Base-by-base conservation (phyloP, 1,140 invertebrate genomes). In the Drosophila micromelanica region DNA sequence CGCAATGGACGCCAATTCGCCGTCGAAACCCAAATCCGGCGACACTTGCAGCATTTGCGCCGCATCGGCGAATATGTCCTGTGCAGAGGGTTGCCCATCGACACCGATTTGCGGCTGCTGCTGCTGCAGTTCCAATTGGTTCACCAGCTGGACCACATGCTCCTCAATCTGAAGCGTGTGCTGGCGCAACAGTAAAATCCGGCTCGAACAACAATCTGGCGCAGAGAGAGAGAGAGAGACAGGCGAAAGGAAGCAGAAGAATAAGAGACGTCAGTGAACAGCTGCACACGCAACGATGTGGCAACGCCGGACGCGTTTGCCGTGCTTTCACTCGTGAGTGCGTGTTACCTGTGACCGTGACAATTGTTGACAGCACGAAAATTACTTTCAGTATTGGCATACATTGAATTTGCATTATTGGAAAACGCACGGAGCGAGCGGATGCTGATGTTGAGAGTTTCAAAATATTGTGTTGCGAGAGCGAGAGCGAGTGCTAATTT, bases 341-440 rank as follows among this genome's bases (percentile, higher is more conserved):
- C 17, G 17, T 17, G 43, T 80, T 80, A 91, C 90, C 86, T 90
- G 90, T 91, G 51, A 91, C 90, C 65, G 72, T 40, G 90, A 91
- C 90, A 90, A 91, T 91, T 91, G 90, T 91, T 91, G 90, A 91
- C 63, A 91, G 90, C 90, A 91, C 76, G 90, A 91, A 91, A 86
- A 91, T 90, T 91, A 91, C 87, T 89, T 90, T 75, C n/a, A 91
- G 42, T 74, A 90, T 73, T 67, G 64, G 62, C 67, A 76, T 65
- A 74, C 75, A 79, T 79, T 72, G 73, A 69, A 84, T 77, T 87
- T 64, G 84, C 84, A 87, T 87, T 80, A 84, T 87, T 84, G 37
- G 59, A 71, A 73, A 74, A 77, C 63, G 74, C 69, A 67, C 69
- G 62, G 69, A 72, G 37, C 68, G 68, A 35, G 2, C 32, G 32